Percentiles rank a stretch among this genome's conserved stretches.
Evolutionary conservation across 2,888 invertebrate genomes (phyloP).

Genomic region (Oegoconia quadripuncta): DNA sequence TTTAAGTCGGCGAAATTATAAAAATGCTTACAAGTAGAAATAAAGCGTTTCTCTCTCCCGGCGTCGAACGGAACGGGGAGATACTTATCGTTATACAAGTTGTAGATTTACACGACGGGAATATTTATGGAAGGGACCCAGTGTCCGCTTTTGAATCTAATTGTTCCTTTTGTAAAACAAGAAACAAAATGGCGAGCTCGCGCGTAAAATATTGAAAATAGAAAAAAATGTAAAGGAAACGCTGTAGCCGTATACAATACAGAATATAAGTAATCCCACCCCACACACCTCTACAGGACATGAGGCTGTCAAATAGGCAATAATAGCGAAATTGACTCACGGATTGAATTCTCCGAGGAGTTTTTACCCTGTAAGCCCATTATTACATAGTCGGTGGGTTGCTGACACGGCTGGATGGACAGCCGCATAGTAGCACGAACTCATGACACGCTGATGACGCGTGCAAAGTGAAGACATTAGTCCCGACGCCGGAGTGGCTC

Average conservation of each 20-base stretch:
- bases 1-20: constrained; percentile 41
- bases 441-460: constrained; percentile 33
- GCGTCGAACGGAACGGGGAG: neutral
- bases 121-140: constrained; percentile 4
- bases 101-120: constrained; percentile 9
- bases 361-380: constrained; percentile 34
- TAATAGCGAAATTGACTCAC: constrained; percentile 1
- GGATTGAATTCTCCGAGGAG: constrained; percentile 23
- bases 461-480: constrained; percentile 52
- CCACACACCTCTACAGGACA: no score
- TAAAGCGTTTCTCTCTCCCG: constrained; percentile 4
- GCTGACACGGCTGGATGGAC: constrained; percentile 23
- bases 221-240: no score
- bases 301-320: neutral
- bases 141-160: neutral
- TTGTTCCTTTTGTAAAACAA: no score
- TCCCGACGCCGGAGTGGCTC: constrained; percentile 37
- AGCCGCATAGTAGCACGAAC: constrained; percentile 14
- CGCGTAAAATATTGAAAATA: no score
- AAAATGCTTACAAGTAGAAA: constrained; percentile 30
- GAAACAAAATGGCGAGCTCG: neutral
- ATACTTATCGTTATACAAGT: constrained; percentile 9
- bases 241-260: no score
- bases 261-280: no score
- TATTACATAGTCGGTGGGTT: no score